phyloP scores from a whole-genome alignment of 2,888 invertebrate species.

The Cecidostiba fungosa region DNA sequence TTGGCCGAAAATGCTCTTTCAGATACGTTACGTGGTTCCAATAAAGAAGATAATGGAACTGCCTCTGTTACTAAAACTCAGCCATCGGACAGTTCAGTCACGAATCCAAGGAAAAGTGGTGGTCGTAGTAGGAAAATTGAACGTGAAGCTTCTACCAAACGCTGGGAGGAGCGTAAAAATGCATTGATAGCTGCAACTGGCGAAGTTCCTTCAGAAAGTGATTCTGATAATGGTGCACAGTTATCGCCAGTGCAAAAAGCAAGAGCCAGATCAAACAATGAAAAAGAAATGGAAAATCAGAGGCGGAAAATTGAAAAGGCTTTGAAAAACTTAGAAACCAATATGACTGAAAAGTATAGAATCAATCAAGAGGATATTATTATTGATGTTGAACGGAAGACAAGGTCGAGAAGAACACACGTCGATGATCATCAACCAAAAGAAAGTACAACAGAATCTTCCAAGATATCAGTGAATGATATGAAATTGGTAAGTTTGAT shows the following conservation, averaged over 20 bases:
- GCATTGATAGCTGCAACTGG: slow-evolving; percentile 76
- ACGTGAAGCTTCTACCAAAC: slow-evolving; percentile 75
- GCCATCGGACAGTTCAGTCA: slow-evolving; percentile 62
- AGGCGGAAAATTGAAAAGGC: slow-evolving; percentile 68
- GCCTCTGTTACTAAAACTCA: slow-evolving; percentile 68
- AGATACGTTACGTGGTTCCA: background rate
- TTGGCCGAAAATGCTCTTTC: background rate
- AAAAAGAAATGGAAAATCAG: slow-evolving; percentile 72
- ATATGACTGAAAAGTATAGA: slow-evolving; percentile 67
- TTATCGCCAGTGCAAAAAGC: slow-evolving; percentile 78
- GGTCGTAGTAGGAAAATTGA: slow-evolving; percentile 56
- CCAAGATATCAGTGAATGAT: background rate
- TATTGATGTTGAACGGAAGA: slow-evolving; percentile 65
- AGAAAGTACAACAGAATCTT: slow-evolving; percentile 24
- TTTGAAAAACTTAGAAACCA: slow-evolving; percentile 71
- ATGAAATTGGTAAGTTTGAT: slow-evolving; percentile 38
- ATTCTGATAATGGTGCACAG: slow-evolving; percentile 74
- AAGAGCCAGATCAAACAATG: slow-evolving; percentile 74
- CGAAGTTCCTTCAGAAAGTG: slow-evolving; percentile 74
- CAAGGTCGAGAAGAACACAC: slow-evolving; percentile 60
- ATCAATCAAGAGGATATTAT: slow-evolving; percentile 54
- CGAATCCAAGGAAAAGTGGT: background rate
- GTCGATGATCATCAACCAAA: slow-evolving; percentile 16
- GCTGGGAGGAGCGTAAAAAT: slow-evolving; percentile 78
- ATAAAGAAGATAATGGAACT: slow-evolving; percentile 64